Conservation (phyloP, 2,113 vertebrate genomes). For the Oryzias woworae region DNA sequence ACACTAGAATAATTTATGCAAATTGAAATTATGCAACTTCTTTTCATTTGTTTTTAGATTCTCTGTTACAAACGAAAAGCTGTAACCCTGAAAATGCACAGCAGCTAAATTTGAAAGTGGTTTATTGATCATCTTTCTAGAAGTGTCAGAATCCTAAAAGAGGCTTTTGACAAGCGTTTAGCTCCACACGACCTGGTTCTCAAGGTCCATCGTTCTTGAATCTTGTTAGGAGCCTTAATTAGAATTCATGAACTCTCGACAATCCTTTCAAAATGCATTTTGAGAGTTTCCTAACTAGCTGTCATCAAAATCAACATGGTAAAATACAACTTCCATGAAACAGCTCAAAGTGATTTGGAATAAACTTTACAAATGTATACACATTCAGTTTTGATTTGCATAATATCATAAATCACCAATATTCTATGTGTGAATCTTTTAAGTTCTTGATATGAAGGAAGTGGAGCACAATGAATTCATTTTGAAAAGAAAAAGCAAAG, state of each 20-base stretch:
- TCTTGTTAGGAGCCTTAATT: conserved; percentile 77
- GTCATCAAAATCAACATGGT: too few relatives aligned
- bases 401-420: conserved; percentile 26
- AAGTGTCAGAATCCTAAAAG: conserved; percentile 29
- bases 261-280: conserved; percentile 63
- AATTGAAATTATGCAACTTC: not conserved
- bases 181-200: conserved; percentile 76
- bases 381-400: conserved; percentile 2
- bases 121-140: conserved; percentile 46
- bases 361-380: conserved; percentile 4
- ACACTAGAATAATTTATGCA: not conserved
- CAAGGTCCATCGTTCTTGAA: conserved; percentile 69
- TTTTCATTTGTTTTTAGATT: not conserved
- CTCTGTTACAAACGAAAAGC: conserved; percentile 18
- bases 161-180: conserved; percentile 73
- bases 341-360: too few relatives aligned
- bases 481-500: conserved; percentile 66
- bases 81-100: conserved; percentile 15
- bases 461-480: conserved; percentile 63
- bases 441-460: conserved; percentile 33
- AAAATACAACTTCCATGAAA: too few relatives aligned
- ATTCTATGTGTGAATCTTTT: conserved; percentile 49
- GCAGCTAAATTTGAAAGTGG: conserved; percentile 7
- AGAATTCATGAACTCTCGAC: conserved; percentile 69
- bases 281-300: conserved; percentile 20